Evolutionary conservation across 2,888 invertebrate genomes (phyloP).

Genomic region (Melipona bicolor): DNA sequence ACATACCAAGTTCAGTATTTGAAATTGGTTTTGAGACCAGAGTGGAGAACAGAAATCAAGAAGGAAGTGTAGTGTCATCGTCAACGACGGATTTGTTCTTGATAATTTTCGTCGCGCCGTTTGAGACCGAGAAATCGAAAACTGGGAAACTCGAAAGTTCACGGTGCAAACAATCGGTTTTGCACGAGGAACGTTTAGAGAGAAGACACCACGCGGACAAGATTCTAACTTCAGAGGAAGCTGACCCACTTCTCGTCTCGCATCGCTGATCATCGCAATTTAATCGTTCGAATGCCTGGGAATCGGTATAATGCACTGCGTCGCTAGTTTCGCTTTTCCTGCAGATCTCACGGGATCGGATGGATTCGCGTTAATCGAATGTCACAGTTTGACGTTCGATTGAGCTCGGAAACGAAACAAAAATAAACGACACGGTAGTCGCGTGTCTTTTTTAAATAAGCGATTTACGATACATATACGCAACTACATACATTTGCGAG

Average conservation of each 20-base stretch:
- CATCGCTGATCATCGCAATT: constrained; percentile 19
- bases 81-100: neutral
- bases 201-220: neutral
- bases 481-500: too few relatives aligned
- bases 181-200: neutral
- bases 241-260: constrained; percentile 15
- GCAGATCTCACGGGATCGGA: too few relatives aligned
- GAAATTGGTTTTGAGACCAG: too few relatives aligned
- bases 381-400: neutral
- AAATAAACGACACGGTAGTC: neutral
- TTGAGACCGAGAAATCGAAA: constrained; percentile 7
- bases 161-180: constrained; percentile 17
- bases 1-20: too few relatives aligned
- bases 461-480: too few relatives aligned
- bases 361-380: neutral
- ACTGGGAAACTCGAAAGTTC: neutral
- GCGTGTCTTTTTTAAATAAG: neutral
- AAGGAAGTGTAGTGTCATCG: neutral
- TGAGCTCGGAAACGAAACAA: too few relatives aligned
- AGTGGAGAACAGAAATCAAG: too few relatives aligned
- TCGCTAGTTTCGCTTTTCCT: neutral
- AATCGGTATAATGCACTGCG: constrained; percentile 17
- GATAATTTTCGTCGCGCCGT: neutral
- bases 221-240: neutral
- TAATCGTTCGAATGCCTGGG: constrained; percentile 29